Conservation (phyloP, 37 sponge, comb jelly and placozoan species). For the Eunapius fragilis region DNA sequence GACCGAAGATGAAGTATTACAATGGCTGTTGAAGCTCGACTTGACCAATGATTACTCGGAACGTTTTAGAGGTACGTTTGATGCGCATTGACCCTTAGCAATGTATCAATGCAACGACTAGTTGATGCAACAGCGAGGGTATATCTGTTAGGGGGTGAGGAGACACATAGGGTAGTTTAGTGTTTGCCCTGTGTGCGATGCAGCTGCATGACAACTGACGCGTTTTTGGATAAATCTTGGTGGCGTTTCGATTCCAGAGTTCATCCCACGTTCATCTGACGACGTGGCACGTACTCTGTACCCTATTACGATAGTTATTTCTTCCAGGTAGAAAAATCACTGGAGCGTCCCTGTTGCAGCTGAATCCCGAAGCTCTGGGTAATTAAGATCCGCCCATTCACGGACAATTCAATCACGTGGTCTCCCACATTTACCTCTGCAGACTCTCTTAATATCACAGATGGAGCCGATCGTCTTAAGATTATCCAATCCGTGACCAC, state of each 20-base stretch:
- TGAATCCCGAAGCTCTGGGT: constrained; percentile 55
- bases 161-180: too few species aligned
- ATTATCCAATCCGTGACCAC: constrained; percentile 69
- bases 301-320: background rate
- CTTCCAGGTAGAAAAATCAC: constrained; percentile 36
- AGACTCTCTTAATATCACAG: constrained; percentile 53
- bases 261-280: background rate
- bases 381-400: constrained; percentile 12
- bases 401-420: background rate
- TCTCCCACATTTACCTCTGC: background rate
- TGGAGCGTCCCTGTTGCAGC: constrained; percentile 50
- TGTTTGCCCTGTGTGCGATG: too few species aligned
- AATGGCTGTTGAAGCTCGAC: constrained; percentile 46
- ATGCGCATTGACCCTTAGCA: too few species aligned
- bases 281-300: background rate
- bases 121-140: too few species aligned
- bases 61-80: constrained; percentile 39
- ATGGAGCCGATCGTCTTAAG: constrained; percentile 50
- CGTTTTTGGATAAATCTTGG: too few species aligned
- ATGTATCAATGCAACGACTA: too few species aligned
- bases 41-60: constrained; percentile 46
- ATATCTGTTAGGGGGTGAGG: too few species aligned
- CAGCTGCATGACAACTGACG: too few species aligned
- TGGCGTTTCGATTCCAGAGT: too few species aligned
- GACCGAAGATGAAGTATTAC: constrained; percentile 37